Evolutionary conservation across 2,797 vertebrate species (phyloP), one percentile per base, ranked within the genome.

Genomic region (Lophius americanus): DNA sequence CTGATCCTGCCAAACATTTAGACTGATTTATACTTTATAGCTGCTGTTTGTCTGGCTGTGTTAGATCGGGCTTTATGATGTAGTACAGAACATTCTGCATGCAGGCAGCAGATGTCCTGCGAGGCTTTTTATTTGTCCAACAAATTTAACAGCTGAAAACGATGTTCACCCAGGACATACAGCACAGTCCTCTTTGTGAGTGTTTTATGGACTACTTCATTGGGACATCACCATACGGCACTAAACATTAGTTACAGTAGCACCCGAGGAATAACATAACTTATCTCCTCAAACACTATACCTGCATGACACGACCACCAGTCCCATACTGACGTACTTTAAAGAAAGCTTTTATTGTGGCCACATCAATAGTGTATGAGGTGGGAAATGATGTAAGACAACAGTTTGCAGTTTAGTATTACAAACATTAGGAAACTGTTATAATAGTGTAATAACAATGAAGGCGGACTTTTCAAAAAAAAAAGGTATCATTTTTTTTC

Each of bases 121-220:
- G 42, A 37, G n/a, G 37, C 5, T 23, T 61, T 69, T 65, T 63
- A 67, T 60, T 39, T 56, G 41, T 63, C 9, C 13, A 39, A n/a
- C 23, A 43, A 43, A 55, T 64, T 49, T 47, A 71, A 52, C 14
- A 44, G 23, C 38, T 64, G 49, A 38, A 56, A 73, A 50, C 53
- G 32, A 41, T 37, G 9, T 50, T 14, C 38, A 56, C 3, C 3
- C 47, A 36, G 47, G 55, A 51, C 13, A 39, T 51, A 50, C 47
- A 65, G 46, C 13, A 7, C 10, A 49, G 2, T 60, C 13, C 12
- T 51, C 32, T 51, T 33, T 55, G 8, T 41, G 9, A 54, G 39
- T 49, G 33, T 55, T 70, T 71, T 71, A 51, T 44, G 51, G 41
- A 44, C 59, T 10, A 7, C 23, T 33, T 62, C 32, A 46, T 1